Conservation (phyloP, 2,797 vertebrate species). For the Hoplostethus atlanticus region DNA sequence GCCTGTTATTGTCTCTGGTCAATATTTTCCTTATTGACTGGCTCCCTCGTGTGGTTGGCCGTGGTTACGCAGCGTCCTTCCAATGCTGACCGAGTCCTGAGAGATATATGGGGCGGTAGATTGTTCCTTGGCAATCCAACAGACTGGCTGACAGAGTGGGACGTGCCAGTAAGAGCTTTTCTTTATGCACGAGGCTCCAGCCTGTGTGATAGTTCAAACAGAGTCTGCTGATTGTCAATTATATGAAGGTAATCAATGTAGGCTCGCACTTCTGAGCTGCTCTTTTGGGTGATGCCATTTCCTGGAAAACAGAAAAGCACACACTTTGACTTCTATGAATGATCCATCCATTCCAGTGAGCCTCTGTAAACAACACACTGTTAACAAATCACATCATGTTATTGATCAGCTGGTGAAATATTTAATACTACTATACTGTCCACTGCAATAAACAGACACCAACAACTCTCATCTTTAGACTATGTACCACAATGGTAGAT, state of each 20-base stretch:
- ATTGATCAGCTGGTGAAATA: not conserved
- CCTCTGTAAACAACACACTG: not conserved
- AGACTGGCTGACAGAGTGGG: slow-evolving; percentile 23
- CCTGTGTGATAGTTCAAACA: slow-evolving; percentile 96
- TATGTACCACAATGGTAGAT: too few species aligned
- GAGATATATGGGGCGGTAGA: slow-evolving; percentile 37
- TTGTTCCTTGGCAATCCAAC: slow-evolving; percentile 51
- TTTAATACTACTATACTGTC: not conserved
- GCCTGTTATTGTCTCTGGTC: slow-evolving; percentile 20
- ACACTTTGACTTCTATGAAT: slow-evolving; percentile 2
- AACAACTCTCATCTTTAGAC: too few species aligned
- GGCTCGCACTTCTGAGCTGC: slow-evolving; percentile 90
- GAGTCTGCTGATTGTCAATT: slow-evolving; percentile 97
- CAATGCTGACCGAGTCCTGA: slow-evolving; percentile 67
- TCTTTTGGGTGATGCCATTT: slow-evolving; percentile 89
- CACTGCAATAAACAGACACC: not conserved
- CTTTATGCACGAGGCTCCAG: slow-evolving; percentile 91
- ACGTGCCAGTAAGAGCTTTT: slow-evolving; percentile 15
- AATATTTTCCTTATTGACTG: slow-evolving; percentile 44
- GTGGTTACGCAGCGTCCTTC: slow-evolving; percentile 25
- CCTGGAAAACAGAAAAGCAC: slow-evolving; percentile 75
- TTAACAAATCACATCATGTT: not conserved
- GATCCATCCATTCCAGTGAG: not conserved
- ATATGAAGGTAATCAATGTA: slow-evolving; percentile 92
- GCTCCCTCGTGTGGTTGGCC: slow-evolving; percentile 58